These are phyloP conservation scores for Ericerus pela DNA, from an alignment of 1,140 invertebrate species.

Conservation along the genomic window DNA sequence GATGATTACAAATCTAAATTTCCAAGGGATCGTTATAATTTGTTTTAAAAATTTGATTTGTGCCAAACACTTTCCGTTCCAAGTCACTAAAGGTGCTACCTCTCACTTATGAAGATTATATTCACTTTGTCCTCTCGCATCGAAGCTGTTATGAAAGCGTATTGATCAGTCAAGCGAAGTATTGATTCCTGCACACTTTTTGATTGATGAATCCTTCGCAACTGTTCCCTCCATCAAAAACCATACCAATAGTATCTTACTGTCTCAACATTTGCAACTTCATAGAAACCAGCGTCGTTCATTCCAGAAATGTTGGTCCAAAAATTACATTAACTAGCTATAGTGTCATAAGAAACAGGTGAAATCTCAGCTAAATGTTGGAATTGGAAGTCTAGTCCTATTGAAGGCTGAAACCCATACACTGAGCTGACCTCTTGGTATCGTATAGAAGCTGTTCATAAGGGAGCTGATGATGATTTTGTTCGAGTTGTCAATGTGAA, in stretches of 20 bases:
- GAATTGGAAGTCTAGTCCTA: slow-evolving; percentile 21
- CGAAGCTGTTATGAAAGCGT: slow-evolving; percentile 24
- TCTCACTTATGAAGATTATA: slow-evolving; percentile 27
- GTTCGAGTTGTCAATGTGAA: too few relatives aligned
- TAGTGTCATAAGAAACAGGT: slow-evolving; percentile 25
- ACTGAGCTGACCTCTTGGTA: too few relatives aligned
- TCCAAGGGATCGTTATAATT: too few relatives aligned
- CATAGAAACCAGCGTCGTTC: slow-evolving; percentile 18
- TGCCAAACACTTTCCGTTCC: slow-evolving; percentile 18
- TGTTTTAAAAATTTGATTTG: too few relatives aligned
- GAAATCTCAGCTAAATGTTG: slow-evolving; percentile 6
- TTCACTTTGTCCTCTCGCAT: slow-evolving; percentile 24
- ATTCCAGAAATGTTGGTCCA: slow-evolving; percentile 25
- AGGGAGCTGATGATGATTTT: too few relatives aligned
- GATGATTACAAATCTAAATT: too few relatives aligned
- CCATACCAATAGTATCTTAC: slow-evolving; percentile 15
- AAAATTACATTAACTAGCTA: slow-evolving; percentile 25
- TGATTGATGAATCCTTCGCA: slow-evolving; percentile 18
- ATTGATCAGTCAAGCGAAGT: slow-evolving; percentile 23
- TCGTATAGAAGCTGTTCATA: too few relatives aligned
- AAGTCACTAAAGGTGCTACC: slow-evolving; percentile 14
- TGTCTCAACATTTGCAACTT: slow-evolving; percentile 18
- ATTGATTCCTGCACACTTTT: slow-evolving; percentile 27
- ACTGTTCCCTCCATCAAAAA: slow-evolving; percentile 6
- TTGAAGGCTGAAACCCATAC: slow-evolving; percentile 21